These are phyloP conservation scores for Protodeltote pygarga DNA, from an alignment of 2,888 invertebrate species.

Conservation along the genomic window DNA sequence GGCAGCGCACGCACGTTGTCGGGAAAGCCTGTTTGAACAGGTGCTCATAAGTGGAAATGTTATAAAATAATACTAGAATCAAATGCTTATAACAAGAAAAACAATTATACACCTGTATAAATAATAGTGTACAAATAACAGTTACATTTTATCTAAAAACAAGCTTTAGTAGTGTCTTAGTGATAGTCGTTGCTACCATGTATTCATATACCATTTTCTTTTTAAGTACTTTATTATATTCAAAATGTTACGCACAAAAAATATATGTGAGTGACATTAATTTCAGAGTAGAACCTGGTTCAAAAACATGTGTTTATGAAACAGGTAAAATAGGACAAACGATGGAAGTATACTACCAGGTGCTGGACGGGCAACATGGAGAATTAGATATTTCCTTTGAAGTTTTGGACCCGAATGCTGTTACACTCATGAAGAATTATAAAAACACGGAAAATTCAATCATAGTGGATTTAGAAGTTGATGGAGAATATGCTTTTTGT, in stretches of 20 bases:
- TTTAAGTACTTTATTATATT: slow-evolving; percentile 32
- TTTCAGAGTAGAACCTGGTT: slow-evolving; percentile 73
- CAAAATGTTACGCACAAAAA: slow-evolving; percentile 48
- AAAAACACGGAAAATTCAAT: slow-evolving; percentile 90
- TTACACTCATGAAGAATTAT: slow-evolving; percentile 88
- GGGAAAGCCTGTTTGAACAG: slow-evolving; percentile 77
- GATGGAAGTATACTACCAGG: slow-evolving; percentile 82
- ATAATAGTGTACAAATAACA: slow-evolving; percentile 27
- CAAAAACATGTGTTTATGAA: slow-evolving; percentile 74
- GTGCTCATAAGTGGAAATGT: slow-evolving; percentile 1
- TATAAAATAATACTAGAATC: background rate
- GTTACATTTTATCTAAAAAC: background rate
- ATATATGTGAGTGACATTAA: slow-evolving; percentile 72
- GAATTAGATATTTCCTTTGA: slow-evolving; percentile 94
- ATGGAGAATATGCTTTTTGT: slow-evolving; percentile 94
- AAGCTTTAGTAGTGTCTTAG: slow-evolving; percentile 4
- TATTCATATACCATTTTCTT: slow-evolving; percentile 12
- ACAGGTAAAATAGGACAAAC: slow-evolving; percentile 68
- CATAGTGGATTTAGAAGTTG: slow-evolving; percentile 85
- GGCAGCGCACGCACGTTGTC: slow-evolving; percentile 88
- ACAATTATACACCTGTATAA: slow-evolving; percentile 42
- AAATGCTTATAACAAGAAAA: background rate
- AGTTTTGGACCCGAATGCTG: slow-evolving; percentile 88
- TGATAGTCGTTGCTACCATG: slow-evolving; percentile 21
- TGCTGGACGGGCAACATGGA: slow-evolving; percentile 93